phyloP scores from a whole-genome alignment of 2,888 invertebrate genomes.

The Trachelus iudaicus region DNA sequence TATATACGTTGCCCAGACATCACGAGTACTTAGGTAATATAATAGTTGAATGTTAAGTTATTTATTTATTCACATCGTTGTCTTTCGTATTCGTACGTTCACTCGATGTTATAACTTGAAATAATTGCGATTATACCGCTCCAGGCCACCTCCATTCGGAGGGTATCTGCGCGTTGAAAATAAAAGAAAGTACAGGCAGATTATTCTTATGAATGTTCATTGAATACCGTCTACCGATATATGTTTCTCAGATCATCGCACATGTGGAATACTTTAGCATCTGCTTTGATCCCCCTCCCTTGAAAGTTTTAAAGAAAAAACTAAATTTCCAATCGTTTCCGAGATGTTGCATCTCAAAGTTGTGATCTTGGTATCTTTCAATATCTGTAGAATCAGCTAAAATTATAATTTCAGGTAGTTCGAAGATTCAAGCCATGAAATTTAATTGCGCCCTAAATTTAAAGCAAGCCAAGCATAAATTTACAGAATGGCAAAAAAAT shows the following conservation, averaged over 20 bases:
- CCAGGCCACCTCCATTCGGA: background rate
- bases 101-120: background rate
- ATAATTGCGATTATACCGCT: background rate
- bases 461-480: background rate
- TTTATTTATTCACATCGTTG: background rate
- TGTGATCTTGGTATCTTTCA: too few species aligned
- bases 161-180: background rate
- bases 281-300: too few species aligned
- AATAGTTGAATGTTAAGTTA: constrained; percentile 3
- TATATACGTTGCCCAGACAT: background rate
- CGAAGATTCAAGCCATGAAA: too few species aligned
- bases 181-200: background rate
- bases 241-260: too few species aligned
- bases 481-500: background rate
- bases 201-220: background rate
- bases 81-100: background rate
- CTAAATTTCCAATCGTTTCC: too few species aligned
- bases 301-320: too few species aligned
- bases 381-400: too few species aligned
- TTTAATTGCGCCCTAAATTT: too few species aligned
- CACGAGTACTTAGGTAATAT: constrained; percentile 1
- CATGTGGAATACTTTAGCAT: too few species aligned
- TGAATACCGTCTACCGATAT: background rate
- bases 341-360: too few species aligned
- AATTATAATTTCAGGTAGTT: too few species aligned